phyloP scores from a whole-genome alignment of 2,888 invertebrate genomes.

The Heteromurus nitidus region DNA sequence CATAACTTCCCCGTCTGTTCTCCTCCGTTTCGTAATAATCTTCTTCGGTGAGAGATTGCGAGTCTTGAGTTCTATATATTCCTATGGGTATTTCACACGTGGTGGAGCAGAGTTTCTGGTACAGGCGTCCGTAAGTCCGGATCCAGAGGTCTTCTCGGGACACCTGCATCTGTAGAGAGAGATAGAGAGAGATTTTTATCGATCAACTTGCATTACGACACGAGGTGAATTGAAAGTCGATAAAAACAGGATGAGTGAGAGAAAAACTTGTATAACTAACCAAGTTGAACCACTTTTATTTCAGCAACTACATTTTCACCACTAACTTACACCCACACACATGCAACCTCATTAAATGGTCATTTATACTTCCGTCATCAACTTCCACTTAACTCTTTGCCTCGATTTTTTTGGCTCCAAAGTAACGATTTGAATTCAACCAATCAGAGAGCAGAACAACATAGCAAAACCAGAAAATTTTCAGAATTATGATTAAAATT shows the following conservation, averaged over 20 bases:
- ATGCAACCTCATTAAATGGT: too few species aligned
- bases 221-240: neutral
- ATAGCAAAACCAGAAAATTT: too few species aligned
- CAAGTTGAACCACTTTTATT: too few species aligned
- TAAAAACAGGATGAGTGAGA: neutral
- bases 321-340: too few species aligned
- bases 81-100: constrained; percentile 84
- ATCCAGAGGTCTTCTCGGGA: constrained; percentile 99
- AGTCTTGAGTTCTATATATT: constrained; percentile 82
- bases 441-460: too few species aligned
- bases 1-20: constrained; percentile 36
- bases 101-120: constrained; percentile 98
- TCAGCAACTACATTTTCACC: too few species aligned
- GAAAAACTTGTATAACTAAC: neutral
- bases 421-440: too few species aligned
- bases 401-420: too few species aligned
- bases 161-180: constrained; percentile 93
- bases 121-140: constrained; percentile 95
- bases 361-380: too few species aligned
- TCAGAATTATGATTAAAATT: too few species aligned
- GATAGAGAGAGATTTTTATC: neutral
- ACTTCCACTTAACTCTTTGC: too few species aligned
- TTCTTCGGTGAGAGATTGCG: constrained; percentile 75
- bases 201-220: neutral
- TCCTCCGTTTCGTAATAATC: constrained; percentile 69